Base-by-base conservation (phyloP, 1,140 invertebrate species). In the Drosophila azteca region DNA sequence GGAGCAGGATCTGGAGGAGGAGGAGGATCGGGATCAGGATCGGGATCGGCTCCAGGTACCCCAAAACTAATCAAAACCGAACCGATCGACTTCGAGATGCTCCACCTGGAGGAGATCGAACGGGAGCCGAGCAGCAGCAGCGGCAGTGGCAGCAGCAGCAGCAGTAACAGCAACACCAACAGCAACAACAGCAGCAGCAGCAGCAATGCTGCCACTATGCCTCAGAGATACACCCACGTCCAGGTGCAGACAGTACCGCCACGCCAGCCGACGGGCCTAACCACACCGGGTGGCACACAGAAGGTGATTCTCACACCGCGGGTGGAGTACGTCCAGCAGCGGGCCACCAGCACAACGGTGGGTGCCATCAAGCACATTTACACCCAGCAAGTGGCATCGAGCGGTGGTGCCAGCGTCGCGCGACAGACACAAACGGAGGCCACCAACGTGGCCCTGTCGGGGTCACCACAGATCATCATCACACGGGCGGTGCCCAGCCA, bases 271-370 rank as follows among this genome's bases (percentile, higher is more conserved):
- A 88, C 79, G 0, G 80, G 81, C 0, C 59, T 82, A 43, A 84
- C 75, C 48, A 75, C 65, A 20, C 74, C 72, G 8, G 81, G 78
- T 6, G 87, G 88, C 69, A 83, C 84, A 8, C 90, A 91, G 60
- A 91, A 91, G 62, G 81, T 91, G 29, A 91, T 91, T n/a, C 49
- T 91, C 20, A 89, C 90, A 1, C 90, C 90, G 0, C 87, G 90
- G 2, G 74, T 91, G 5, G 90, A 91, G 53, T 89, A 89, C 50
- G 78, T 85, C 44, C 83, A 88, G 39, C 82, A 90, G 54, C 66
- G 80, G 9, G 62, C 70, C 6, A 63, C 67, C 44, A 68, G 63
- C 29, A 46, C 58, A 35, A 77, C 82, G 8, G 50, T 48, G 0
- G 61, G 66, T 17, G 50, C 60, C 13, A 63, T 71, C 17, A 83